A percentile compares a stretch with the other conserved stretches of the same genome.
Evolutionary conservation across 2,797 vertebrate genomes (phyloP).

Genomic region (Myotis myotis): DNA sequence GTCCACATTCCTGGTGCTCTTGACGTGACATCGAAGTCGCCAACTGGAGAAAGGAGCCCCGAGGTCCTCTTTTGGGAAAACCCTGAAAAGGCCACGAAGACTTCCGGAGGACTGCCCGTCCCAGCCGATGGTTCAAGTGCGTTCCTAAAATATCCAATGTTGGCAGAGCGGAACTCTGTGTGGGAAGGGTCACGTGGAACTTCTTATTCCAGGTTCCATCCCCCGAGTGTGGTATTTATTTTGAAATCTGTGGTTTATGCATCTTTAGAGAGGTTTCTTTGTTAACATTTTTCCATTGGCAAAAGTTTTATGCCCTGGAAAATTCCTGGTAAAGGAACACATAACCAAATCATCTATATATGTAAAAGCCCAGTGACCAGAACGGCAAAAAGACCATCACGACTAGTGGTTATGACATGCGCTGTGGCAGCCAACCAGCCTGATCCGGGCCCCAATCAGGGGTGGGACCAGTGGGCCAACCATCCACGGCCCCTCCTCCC

Average conservation of each 20-base stretch:
- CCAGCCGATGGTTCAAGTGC: neutral
- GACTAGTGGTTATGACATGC: too few species aligned
- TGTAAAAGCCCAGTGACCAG: too few species aligned
- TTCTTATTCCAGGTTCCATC: constrained; percentile 28
- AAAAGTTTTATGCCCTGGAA: neutral
- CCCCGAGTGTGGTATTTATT: constrained; percentile 49
- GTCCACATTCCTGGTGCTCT: neutral
- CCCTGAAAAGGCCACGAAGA: neutral
- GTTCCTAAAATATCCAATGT: constrained; percentile 67
- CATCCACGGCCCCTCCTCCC: too few species aligned
- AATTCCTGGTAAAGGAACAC: neutral
- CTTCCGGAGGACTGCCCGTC: neutral
- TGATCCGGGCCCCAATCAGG: too few species aligned
- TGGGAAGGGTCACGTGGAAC: constrained; percentile 55
- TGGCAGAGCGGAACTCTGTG: constrained; percentile 59
- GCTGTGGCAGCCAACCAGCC: too few species aligned
- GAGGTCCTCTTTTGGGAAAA: neutral
- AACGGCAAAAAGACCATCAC: too few species aligned
- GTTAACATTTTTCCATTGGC: constrained; percentile 17
- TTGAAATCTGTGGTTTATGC: constrained; percentile 53
- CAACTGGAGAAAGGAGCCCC: neutral
- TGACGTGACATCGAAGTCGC: neutral
- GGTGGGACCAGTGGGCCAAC: too few species aligned
- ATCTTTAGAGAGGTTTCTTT: constrained; percentile 43
- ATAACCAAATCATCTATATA: neutral